phyloP scores from a whole-genome alignment of 2,888 invertebrate genomes.

The Cheilosia scutellata region DNA sequence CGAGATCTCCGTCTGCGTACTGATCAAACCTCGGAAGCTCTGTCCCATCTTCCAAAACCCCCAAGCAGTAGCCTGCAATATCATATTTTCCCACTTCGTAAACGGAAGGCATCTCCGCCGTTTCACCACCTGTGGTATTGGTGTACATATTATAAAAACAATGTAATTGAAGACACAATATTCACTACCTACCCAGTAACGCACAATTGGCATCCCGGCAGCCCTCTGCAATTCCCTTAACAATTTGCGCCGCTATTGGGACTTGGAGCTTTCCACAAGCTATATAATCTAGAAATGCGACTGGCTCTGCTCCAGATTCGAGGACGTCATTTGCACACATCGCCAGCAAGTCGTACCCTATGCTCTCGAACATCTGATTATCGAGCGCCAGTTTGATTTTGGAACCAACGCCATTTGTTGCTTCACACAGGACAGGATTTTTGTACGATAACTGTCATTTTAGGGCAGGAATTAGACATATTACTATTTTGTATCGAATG shows the following conservation, averaged over 20 bases:
- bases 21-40: constrained; percentile 88
- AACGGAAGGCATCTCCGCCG: constrained; percentile 98
- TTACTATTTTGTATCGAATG: not conserved
- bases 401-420: constrained; percentile 98
- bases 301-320: constrained; percentile 97
- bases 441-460: constrained; percentile 84
- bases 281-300: constrained; percentile 98
- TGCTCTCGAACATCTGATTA: constrained; percentile 90
- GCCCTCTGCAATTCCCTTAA: constrained; percentile 94
- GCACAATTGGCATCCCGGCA: constrained; percentile 94
- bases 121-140: constrained; percentile 89
- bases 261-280: constrained; percentile 95
- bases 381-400: constrained; percentile 96
- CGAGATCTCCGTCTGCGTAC: constrained; percentile 90
- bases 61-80: constrained; percentile 97
- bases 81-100: constrained; percentile 96
- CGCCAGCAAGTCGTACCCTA: constrained; percentile 98
- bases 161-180: not conserved
- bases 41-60: constrained; percentile 91
- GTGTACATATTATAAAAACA: not conserved
- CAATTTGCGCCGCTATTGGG: constrained; percentile 90
- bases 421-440: constrained; percentile 95
- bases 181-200: constrained; percentile 88
- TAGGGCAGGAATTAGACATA: constrained; percentile 7
- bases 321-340: constrained; percentile 99